A percentile compares a stretch with the other conserved stretches of the same genome.
These are phyloP conservation scores for Coryphaenoides rupestris DNA, from an alignment of 2,113 vertebrate species.

Conservation along the genomic window DNA sequence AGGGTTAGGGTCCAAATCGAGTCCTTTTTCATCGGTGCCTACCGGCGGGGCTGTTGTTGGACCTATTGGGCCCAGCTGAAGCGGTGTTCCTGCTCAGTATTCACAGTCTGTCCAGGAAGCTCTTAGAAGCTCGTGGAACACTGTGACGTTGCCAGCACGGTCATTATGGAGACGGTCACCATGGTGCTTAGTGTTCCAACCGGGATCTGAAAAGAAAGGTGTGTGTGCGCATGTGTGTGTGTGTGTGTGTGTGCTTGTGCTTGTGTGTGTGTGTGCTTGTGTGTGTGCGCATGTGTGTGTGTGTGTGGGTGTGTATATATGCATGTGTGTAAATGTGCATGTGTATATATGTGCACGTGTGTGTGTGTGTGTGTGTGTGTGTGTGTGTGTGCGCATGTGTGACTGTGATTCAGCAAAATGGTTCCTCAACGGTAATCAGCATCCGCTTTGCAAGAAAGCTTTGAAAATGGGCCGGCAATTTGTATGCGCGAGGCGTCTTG, in stretches of 20 bases:
- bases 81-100: constrained; percentile 21
- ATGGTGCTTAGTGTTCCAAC: constrained; percentile 38
- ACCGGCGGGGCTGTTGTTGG: too few relatives aligned
- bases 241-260: constrained; percentile 22
- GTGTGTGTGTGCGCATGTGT: constrained; percentile 12
- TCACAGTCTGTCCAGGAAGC: constrained; percentile 38
- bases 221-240: background rate
- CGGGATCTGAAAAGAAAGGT: constrained; percentile 23
- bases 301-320: constrained; percentile 11
- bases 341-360: background rate
- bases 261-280: background rate
- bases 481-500: constrained; percentile 58
- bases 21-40: too few relatives aligned
- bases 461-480: constrained; percentile 42
- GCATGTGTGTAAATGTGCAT: constrained; percentile 53
- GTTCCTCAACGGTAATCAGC: constrained; percentile 37
- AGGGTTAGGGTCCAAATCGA: too few relatives aligned
- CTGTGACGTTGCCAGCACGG: constrained; percentile 28
- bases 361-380: too few relatives aligned
- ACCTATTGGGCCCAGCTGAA: too few relatives aligned
- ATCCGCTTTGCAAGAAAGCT: constrained; percentile 39
- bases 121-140: background rate
- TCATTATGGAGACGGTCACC: constrained; percentile 34
- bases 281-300: too few relatives aligned
- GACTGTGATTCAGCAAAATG: constrained; percentile 64